phyloP scores from a whole-genome alignment of 2,888 invertebrate genomes.

The Sicus ferrugineus region DNA sequence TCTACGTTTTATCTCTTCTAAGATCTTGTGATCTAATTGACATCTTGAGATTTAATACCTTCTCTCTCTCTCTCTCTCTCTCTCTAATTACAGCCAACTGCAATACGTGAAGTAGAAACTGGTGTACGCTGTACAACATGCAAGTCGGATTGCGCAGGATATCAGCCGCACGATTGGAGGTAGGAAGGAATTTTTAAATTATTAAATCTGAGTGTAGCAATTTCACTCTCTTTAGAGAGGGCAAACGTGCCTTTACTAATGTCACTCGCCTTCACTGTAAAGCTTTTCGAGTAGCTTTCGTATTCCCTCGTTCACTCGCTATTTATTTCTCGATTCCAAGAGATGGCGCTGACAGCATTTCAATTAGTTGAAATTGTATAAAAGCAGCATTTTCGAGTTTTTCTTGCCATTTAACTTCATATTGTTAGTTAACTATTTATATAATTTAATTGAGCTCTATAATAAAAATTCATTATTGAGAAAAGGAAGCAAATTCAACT shows the following conservation, averaged over 20 bases:
- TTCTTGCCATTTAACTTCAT: no score
- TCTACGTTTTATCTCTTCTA: no score
- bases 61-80: slow-evolving; percentile 53
- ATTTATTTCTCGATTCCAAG: background rate
- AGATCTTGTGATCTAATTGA: no score
- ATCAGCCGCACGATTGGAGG: slow-evolving; percentile 88
- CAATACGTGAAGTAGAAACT: slow-evolving; percentile 83
- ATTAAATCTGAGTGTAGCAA: background rate
- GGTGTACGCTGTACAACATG: slow-evolving; percentile 88
- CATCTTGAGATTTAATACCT: background rate
- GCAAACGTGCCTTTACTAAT: no score
- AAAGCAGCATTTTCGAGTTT: no score
- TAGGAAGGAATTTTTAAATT: slow-evolving; percentile 66
- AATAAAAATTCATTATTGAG: no score
- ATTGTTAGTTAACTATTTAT: no score
- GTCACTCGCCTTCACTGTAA: slow-evolving; percentile 42
- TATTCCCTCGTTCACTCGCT: background rate
- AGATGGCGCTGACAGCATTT: slow-evolving; percentile 3
- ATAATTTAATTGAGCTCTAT: no score
- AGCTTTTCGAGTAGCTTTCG: slow-evolving; percentile 44
- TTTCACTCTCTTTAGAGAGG: no score
- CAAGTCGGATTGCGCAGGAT: slow-evolving; percentile 82
- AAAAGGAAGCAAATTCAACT: no score
- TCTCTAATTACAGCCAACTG: slow-evolving; percentile 76
- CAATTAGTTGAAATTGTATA: no score